Conservation (phyloP, 1,140 invertebrate genomes). For the Pogonomyrmex barbatus region DNA sequence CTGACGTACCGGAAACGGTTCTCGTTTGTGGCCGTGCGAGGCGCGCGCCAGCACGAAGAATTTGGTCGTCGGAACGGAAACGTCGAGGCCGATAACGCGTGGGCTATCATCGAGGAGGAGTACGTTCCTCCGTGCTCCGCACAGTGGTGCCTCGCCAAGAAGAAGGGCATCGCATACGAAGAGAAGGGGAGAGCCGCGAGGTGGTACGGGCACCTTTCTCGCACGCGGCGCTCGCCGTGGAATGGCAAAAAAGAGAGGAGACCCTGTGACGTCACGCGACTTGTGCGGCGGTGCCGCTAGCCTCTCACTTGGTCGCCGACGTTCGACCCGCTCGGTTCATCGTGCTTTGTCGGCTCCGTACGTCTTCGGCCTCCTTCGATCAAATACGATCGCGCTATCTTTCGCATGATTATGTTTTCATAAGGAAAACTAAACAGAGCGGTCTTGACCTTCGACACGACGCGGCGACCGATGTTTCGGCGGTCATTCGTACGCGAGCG, state of each 20-base stretch:
- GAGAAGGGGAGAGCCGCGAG: constrained; percentile 74
- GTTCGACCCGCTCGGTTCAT: constrained; percentile 79
- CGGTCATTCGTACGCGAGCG: background rate
- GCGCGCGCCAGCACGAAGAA: constrained; percentile 27
- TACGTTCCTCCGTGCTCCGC: constrained; percentile 61
- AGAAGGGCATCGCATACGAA: constrained; percentile 66
- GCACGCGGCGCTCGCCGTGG: constrained; percentile 75
- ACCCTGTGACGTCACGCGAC: constrained; percentile 82
- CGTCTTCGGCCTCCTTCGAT: background rate
- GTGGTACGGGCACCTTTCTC: constrained; percentile 82
- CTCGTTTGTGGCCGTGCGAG: background rate
- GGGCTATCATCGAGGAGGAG: constrained; percentile 63
- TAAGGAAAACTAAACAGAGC: background rate
- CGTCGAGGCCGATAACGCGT: constrained; percentile 44
- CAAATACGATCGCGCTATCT: background rate
- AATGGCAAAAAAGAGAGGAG: constrained; percentile 81
- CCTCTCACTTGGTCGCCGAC: constrained; percentile 83
- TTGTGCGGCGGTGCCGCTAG: constrained; percentile 82
- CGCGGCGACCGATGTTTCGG: background rate
- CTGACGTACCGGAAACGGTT: background rate
- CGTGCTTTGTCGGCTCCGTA: constrained; percentile 66
- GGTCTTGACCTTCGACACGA: background rate
- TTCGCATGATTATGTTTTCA: background rate
- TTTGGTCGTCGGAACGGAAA: constrained; percentile 65
- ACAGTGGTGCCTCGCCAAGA: constrained; percentile 72